Evolutionary conservation across 1,140 invertebrate species (phyloP), one percentile per base, ranked within the genome.

Genomic region (Macrobrachium rosenbergii): DNA sequence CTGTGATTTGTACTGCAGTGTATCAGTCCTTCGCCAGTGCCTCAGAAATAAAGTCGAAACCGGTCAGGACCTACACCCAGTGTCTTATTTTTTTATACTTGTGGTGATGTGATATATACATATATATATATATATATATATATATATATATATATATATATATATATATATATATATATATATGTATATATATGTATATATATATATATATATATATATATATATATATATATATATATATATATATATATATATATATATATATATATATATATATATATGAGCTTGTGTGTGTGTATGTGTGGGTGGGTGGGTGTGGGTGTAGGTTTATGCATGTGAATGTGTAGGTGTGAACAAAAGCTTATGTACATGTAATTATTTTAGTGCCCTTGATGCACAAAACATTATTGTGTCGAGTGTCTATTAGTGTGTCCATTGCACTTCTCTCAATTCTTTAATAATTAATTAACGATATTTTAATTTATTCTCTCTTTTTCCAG

Each of bases 191-290:
- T 67, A 28, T 67, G 12, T 67, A 67, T 67, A 23, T 67, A 14
- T 67, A 67, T 67, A 23, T 67, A n/a, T 67, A 67, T 67, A 67
- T 14, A 67, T 67, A 67, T 67, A 67, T 67, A 67, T 67, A 67
- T 67, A 67, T 67, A 67, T 67, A 67, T 67, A 67, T 67, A 67
- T 67, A 67, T 67, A 67, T 67, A 67, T 67, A 67, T 67, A 67
- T 67, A 67, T 67, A 67, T 67, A 67, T 67, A 67, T 67, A 67
- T 14, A 67, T 14, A 67, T 14, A 67, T 12, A 67, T 14, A 67
- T 14, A 67, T 67, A 67, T 67, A 67, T 67, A 67, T 67, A 67
- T 67, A 67, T 67, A 67, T 67, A 69, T 69, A 69, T 69, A 69
- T 69, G 21, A 5, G n/a, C 10, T n/a, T 72, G 21, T 72, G 8